Percentiles rank a stretch among this genome's conserved stretches.
Evolutionary conservation across 2,797 vertebrate species (phyloP).

Genomic region (Brachymystax lenok): DNA sequence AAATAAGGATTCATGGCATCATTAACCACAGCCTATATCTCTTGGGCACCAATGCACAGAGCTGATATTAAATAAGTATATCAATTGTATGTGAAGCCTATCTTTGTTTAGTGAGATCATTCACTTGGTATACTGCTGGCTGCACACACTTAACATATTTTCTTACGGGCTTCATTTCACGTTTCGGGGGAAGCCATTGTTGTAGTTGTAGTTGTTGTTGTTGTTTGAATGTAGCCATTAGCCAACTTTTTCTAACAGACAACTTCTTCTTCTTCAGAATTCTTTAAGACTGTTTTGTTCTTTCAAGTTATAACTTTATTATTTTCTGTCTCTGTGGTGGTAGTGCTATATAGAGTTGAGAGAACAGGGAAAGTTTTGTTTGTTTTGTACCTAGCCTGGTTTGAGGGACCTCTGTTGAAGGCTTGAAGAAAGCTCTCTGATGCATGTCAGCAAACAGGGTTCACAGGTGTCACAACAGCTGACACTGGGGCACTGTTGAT

Average conservation of each 20-base stretch:
- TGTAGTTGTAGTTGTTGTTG: conserved; percentile 39
- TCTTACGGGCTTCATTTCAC: conserved; percentile 32
- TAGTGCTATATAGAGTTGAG: conserved; percentile 14
- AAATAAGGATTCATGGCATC: conserved; percentile 68
- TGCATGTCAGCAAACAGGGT: conserved; percentile 60
- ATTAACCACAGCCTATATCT: conserved; percentile 65
- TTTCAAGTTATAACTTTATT: conserved; percentile 42
- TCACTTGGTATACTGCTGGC: conserved; percentile 53
- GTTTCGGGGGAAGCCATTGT: conserved; percentile 27
- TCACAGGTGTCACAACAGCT: conserved; percentile 55
- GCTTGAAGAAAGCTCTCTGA: conserved; percentile 46
- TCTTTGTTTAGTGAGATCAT: conserved; percentile 44
- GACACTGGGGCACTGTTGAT: conserved; percentile 37
- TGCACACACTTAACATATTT: conserved; percentile 40
- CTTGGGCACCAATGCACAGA: conserved; percentile 44
- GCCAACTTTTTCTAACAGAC: conserved; percentile 37
- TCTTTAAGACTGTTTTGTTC: conserved; percentile 44
- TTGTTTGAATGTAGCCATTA: conserved; percentile 60
- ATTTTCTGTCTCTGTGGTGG: conserved; percentile 32
- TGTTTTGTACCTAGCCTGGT: conserved; percentile 42
- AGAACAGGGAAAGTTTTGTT: conserved; percentile 37
- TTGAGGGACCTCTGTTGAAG: conserved; percentile 43
- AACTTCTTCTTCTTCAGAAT: conserved; percentile 19
- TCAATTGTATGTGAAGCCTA: conserved; percentile 55
- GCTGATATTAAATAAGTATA: conserved; percentile 68